Base-by-base conservation (phyloP, 1,140 invertebrate species). In the Whitmania pigra region DNA sequence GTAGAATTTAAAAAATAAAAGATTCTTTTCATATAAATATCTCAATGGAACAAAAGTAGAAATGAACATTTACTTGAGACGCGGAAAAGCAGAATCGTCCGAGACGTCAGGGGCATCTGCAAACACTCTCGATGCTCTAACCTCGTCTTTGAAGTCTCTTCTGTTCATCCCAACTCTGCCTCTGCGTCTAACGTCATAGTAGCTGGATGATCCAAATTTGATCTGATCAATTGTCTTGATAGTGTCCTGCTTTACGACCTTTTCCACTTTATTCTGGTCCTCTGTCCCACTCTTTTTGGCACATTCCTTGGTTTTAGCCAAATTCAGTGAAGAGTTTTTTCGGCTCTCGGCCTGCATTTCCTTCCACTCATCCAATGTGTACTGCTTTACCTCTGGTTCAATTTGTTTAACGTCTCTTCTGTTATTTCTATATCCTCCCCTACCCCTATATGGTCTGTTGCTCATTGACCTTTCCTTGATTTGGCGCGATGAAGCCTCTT, bases 41-140 rank as follows among this genome's bases (percentile, higher is more conserved):
- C n/a, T n/a, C n/a, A n/a, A n/a, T n/a, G n/a, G n/a, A n/a, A n/a
- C n/a, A n/a, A n/a, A n/a, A n/a, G n/a, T n/a, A n/a, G n/a, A n/a
- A 43, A 43, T 6, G 40, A 5, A 43, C 13, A 6, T 6, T 13
- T 5, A 60, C 55, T n/a, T 22, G 27, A 94, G 85, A 77, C 90
- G 92, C 74, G 93, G 93, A 84, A 96, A 95, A 84, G 94, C 92
- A 79, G 89, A 88, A 84, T 92, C 92, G 83, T 96, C 92, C 80
- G 95, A 91, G 68, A 96, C 91, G 82, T 93, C 93, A 29, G 93
- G 93, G 78, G 92, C 92, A 77, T 54, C 83, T 69, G 22, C 71
- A 80, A 71, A 80, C 5, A 9, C 55, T 6, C 55, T 17, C 77
- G 18, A 74, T 80, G 79, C 74, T 78, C 79, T 15, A 77, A 79